Base-by-base conservation (phyloP, 1,140 invertebrate species). In the Sarcophaga peregrina region DNA sequence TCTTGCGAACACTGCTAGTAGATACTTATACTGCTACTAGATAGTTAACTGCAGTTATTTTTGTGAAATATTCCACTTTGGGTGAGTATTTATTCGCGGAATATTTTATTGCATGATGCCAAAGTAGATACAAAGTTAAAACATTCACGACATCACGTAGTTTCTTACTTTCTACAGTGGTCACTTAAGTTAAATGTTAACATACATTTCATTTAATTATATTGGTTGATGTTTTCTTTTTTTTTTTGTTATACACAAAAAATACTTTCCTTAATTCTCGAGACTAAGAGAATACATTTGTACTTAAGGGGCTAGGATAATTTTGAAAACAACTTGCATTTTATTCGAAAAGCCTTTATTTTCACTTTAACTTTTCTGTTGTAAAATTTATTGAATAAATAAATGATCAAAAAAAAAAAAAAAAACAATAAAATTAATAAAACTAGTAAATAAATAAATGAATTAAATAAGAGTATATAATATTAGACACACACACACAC, bases 401-500 rank as follows among this genome's bases (percentile, higher is more conserved):
- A 37, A 9, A 25, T 68, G 20, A 68, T 37, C 17, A 68, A 20
- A 68, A 9, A 20, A 68, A 68, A 68, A 68, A 68, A 68, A 58
- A 58, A 58, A 58, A 58, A 58, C 5, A 15, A 58, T 9, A 58
- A 9, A 62, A 62, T 15, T 15, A 52, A 52, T 52, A 52, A 10
- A 78, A 52, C 47, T 50, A 37, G 25, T 52, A 68, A 68, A 52
- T 52, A 52, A 10, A n/a, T n/a, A 58, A 58, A 74, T 37, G 37
- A 46, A 47, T 76, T 47, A 48, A 47, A 48, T 76, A n/a, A 58
- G n/a, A 68, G 10, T 68, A 20, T 68, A 37, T 37, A 37, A 37
- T 37, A 68, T 68, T 68, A 68, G 54, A 58, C 54, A 58, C 54
- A n/a, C 54, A 58, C 54, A 76, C 46, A 78, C 75, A 52, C 75